A percentile compares a stretch with the other conserved stretches of the same genome.
These are phyloP conservation scores for Drosophila guanche DNA, from an alignment of 1,140 invertebrate genomes.

Conservation along the genomic window DNA sequence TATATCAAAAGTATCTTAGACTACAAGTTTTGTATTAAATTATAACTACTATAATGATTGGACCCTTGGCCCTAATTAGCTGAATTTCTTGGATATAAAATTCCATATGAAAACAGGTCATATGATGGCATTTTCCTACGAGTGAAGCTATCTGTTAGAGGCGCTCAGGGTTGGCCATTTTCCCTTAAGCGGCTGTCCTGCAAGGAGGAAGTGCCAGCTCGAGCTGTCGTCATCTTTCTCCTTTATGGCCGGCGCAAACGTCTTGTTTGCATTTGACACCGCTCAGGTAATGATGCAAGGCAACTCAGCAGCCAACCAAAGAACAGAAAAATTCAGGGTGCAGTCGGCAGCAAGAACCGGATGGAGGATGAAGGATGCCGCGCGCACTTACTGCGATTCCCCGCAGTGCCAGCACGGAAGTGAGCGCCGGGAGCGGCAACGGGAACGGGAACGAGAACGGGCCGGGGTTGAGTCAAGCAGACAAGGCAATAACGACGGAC, in stretches of 20 bases:
- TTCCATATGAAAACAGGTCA: no score
- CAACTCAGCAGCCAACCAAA: conserved; percentile 36
- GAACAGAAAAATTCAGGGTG: conserved; percentile 3
- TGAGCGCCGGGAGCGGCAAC: conserved; percentile 40
- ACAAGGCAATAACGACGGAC: conserved; percentile 44
- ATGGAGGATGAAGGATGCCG: conserved; percentile 27
- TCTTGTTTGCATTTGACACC: conserved; percentile 80
- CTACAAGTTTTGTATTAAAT: no score
- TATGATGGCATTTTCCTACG: no score
- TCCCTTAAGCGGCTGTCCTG: conserved; percentile 12
- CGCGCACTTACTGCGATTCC: conserved; percentile 22
- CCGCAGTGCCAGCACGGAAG: conserved; percentile 57
- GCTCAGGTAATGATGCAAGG: conserved; percentile 73
- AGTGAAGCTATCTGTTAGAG: neutral
- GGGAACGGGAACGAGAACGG: conserved; percentile 3
- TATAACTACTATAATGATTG: no score
- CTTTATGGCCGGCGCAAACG: conserved; percentile 76
- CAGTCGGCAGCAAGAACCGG: conserved; percentile 22
- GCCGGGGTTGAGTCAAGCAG: conserved; percentile 12
- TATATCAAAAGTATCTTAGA: no score
- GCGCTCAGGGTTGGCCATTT: conserved; percentile 23
- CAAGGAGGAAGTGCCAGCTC: conserved; percentile 7
- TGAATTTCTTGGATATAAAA: no score
- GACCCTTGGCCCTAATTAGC: no score
- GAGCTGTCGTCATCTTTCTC: conserved; percentile 49